Conservation (phyloP, 2,888 invertebrate species). For the Clanis bilineata region DNA sequence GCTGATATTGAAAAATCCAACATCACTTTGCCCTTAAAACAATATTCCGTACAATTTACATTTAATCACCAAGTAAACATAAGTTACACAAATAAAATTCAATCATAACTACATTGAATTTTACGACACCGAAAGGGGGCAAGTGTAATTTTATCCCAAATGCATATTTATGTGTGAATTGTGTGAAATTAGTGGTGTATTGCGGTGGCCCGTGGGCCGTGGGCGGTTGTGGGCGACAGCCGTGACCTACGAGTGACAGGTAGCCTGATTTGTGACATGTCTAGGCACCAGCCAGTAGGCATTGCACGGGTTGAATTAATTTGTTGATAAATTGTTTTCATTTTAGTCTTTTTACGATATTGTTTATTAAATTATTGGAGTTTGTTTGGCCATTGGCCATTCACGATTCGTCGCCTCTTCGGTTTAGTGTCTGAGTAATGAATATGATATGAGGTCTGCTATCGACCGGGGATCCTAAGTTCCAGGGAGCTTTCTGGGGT, state of each 20-base stretch:
- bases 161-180: slow-evolving; percentile 12
- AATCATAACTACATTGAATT: slow-evolving; percentile 7
- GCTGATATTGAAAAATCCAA: no score
- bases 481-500: no score
- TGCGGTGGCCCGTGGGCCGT: slow-evolving; percentile 20
- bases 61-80: neutral
- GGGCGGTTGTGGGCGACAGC: slow-evolving; percentile 27
- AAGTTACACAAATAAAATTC: neutral
- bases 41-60: neutral
- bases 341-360: neutral
- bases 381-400: neutral
- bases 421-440: no score
- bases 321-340: neutral
- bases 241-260: slow-evolving; percentile 28
- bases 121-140: neutral
- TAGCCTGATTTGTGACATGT: slow-evolving; percentile 1
- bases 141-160: slow-evolving; percentile 7
- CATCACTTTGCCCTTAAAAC: neutral
- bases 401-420: no score
- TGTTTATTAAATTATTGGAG: neutral
- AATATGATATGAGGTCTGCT: no score
- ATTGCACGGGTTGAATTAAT: neutral
- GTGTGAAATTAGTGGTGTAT: slow-evolving; percentile 9
- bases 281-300: neutral
- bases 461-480: no score